Evolutionary conservation across 2,888 invertebrate species (phyloP).

Genomic region (Ectobius pallidus): DNA sequence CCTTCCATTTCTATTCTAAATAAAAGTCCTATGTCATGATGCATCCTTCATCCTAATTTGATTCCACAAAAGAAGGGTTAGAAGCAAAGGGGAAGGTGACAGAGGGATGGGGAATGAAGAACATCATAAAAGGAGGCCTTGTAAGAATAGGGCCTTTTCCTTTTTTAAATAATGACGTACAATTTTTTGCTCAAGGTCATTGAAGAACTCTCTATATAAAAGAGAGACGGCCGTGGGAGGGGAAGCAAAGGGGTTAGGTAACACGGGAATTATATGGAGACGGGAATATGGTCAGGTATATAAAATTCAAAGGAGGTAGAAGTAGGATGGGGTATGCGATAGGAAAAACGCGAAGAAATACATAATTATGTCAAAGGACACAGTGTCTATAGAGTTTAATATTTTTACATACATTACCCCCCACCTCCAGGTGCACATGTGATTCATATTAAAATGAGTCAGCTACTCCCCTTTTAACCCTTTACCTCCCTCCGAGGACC

Average conservation of each 20-base stretch:
- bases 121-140: constrained; percentile 26
- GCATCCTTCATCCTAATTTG: constrained; percentile 32
- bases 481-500: not conserved
- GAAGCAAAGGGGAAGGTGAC: constrained; percentile 12
- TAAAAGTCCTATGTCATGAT: constrained; percentile 25
- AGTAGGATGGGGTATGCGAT: too few relatives aligned
- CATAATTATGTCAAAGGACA: not conserved
- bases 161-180: constrained; percentile 24
- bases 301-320: not conserved
- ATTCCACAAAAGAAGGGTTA: constrained; percentile 25
- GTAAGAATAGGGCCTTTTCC: not conserved
- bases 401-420: not conserved
- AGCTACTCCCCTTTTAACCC: constrained; percentile 15
- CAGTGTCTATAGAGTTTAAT: not conserved
- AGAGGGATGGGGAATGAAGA: constrained; percentile 5
- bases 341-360: not conserved
- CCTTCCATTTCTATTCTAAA: constrained; percentile 10
- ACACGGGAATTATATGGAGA: not conserved
- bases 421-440: constrained; percentile 1
- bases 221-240: not conserved
- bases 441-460: constrained; percentile 30
- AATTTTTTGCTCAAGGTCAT: constrained; percentile 26
- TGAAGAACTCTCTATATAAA: not conserved
- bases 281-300: constrained; percentile 16
- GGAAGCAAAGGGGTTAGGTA: constrained; percentile 14